Base-by-base conservation (phyloP, 1,140 invertebrate genomes). In the Anagrus nilaparvatae region DNA sequence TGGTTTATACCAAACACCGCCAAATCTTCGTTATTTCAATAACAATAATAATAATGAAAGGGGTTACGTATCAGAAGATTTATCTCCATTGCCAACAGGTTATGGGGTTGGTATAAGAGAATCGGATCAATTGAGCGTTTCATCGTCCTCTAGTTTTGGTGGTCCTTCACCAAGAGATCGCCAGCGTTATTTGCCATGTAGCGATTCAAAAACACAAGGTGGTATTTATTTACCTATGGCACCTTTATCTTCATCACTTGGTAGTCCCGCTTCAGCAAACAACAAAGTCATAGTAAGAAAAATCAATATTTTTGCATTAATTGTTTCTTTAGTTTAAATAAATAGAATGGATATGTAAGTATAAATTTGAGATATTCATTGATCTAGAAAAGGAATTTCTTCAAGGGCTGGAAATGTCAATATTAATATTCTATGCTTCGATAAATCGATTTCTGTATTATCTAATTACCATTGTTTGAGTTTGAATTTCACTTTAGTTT, bases 181-280 rank as follows among this genome's bases (percentile, higher is more conserved):
- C 24, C n/a, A n/a, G n/a, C 61, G 65, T 34, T 67, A 63, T 58
- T 55, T 65, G 35, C 58, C 59, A 14, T n/a, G n/a, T n/a, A 56
- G 54, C 47, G 65, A 68, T 56, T 60, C 61, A 43, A 53, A 50
- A 39, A 41, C 54, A 44, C 49, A 60, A 27, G 68, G 67, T 33
- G 69, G 69, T 28, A 70, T 70, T 53, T 73, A 73, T 53, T 59
- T 73, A 49, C 69, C 71, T 12, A 73, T 73, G 71, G 68, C 65
- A 51, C 64, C 74, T 44, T 43, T 71, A 46, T 54, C 71, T 52
- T 62, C 60, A 19, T 63, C 61, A 9, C 49, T 63, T 4, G 58
- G 65, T 44, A 69, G 63, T 52, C 62, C 61, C 30, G 61, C 62
- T 21, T 66, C 65, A 28, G 66, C 60, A 44, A 70, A 61, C 49